Base-by-base conservation (phyloP, 2,113 vertebrate species). In the Pelusios castaneus region DNA sequence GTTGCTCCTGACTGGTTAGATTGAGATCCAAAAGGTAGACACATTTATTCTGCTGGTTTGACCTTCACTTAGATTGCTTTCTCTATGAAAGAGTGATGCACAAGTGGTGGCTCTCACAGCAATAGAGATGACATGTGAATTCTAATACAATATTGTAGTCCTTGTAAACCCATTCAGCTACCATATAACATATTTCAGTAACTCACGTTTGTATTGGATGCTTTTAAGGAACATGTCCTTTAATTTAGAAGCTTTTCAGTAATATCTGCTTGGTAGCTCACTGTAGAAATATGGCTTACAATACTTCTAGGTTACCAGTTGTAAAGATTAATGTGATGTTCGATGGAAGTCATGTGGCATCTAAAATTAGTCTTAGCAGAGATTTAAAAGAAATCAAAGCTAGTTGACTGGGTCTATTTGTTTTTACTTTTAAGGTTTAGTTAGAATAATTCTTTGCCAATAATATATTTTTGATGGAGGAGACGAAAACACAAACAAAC, bases 41-140 rank as follows among this genome's bases (percentile, higher is more conserved):
- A 86, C 94, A 91, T 97, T 94, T 95, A 90, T 98, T 93, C 88
- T 93, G 84, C 94, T 94, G 88, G 60, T 95, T 93, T 98, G 97
- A 97, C 95, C 96, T 97, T 98, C 89, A 11, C 75, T 92, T 92
- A 80, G 84, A 83, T 97, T 92, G 77, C 87, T 89, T 97, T 89
- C 85, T 92, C 90, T 93, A 63, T 21, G 6, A 41, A 70, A 90
- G 84, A 89, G 79, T 83, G 87, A 90, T 86, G 73, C 21, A 3
- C 47, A 54, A 82, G 34, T 85, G 82, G 89, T 95, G 55, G 84
- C 75, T n/a, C 55, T 91, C 85, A 54, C 49, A 60, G 9, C 34
- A 92, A 38, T 7, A 11, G n/a, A 76, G 75, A 54, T 90, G 54
- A 51, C 94, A 24, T 10, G 51, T 83, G 67, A 82, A 75, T 94